Conservation (phyloP, 2,797 vertebrate species). For the Acanthiza pusilla region DNA sequence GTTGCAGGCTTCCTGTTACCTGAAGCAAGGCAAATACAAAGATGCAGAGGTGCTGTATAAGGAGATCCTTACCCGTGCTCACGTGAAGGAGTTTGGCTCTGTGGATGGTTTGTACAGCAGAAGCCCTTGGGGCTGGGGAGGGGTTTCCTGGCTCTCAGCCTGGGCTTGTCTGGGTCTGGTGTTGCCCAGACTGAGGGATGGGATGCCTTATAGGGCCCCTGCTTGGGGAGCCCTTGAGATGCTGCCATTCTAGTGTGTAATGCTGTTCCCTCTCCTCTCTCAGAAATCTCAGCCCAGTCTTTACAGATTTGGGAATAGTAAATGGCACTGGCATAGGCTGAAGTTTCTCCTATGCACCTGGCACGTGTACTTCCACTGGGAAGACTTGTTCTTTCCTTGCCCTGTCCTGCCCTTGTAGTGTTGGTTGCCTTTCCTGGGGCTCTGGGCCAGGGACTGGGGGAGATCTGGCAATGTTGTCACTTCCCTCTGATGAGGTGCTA, state of each 20-base stretch:
- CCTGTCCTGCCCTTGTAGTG: neutral
- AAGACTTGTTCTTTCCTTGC: neutral
- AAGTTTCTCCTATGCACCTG: neutral
- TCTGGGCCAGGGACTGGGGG: neutral
- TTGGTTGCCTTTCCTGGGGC: neutral
- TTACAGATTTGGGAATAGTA: neutral
- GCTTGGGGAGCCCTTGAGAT: neutral
- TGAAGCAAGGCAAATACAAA: conserved; percentile 97
- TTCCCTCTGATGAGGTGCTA: neutral
- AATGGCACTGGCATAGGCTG: neutral
- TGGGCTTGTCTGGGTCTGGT: neutral
- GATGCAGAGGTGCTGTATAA: conserved; percentile 96
- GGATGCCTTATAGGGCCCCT: neutral
- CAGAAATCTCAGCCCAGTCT: neutral
- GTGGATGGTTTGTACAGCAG: conserved; percentile 88
- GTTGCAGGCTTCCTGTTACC: conserved; percentile 92
- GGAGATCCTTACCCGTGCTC: conserved; percentile 96
- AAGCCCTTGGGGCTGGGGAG: neutral
- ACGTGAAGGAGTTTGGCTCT: conserved; percentile 97
- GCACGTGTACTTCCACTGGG: neutral
- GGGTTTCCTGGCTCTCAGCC: neutral
- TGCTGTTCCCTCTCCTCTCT: neutral
- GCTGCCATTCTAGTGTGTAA: neutral
- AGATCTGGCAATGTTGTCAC: neutral
- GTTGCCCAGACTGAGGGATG: neutral